Conservation (phyloP, 1,140 invertebrate genomes). For the Lordiphosa collinella region DNA sequence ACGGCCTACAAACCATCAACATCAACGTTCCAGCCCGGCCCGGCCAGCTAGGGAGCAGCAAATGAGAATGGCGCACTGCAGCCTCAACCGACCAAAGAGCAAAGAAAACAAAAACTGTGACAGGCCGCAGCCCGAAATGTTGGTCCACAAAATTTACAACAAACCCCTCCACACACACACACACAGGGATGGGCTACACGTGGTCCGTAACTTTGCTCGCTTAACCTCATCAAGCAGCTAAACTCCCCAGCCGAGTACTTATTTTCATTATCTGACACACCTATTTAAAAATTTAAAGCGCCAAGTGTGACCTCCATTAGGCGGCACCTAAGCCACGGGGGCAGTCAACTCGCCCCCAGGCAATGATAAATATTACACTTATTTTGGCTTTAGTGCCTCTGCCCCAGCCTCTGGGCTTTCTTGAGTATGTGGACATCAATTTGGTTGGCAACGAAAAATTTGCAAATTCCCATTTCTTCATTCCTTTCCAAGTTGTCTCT, state of each 20-base stretch:
- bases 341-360: conserved; percentile 20
- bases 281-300: conserved; percentile 76
- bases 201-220: conserved; percentile 21
- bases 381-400: conserved; percentile 49
- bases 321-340: conserved; percentile 41
- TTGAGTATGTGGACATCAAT: conserved; percentile 65
- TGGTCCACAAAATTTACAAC: conserved; percentile 35
- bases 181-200: conserved; percentile 9
- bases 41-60: conserved; percentile 17
- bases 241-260: conserved; percentile 57
- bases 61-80: conserved; percentile 50
- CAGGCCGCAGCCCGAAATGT: conserved; percentile 31
- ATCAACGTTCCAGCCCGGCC: conserved; percentile 31
- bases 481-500: conserved; percentile 1
- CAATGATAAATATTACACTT: conserved; percentile 73
- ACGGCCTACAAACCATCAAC: conserved; percentile 30
- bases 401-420: conserved; percentile 22
- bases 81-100: conserved; percentile 8
- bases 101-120: conserved; percentile 37
- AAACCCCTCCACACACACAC: conserved; percentile 8
- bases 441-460: conserved; percentile 39
- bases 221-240: conserved; percentile 26
- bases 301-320: conserved; percentile 75
- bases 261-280: conserved; percentile 76
- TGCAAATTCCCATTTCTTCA: conserved; percentile 46